phyloP scores from a whole-genome alignment of 2,888 invertebrate species.

The Chrysomela aeneicollis region DNA sequence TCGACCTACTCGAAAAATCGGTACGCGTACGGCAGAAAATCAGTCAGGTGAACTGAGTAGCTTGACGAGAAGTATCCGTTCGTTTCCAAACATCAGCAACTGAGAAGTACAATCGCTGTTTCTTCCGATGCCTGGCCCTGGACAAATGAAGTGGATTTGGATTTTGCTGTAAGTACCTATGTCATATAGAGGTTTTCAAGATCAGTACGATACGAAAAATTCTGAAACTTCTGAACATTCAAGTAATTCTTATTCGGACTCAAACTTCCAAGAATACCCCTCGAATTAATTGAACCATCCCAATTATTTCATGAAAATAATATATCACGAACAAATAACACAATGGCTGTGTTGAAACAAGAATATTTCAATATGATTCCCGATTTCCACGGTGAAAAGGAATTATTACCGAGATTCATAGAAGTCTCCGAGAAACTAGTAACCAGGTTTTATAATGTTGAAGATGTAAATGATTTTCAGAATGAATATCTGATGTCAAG shows the following conservation, averaged over 20 bases:
- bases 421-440: constrained; percentile 30
- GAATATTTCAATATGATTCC: no score
- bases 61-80: no score
- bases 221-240: background rate
- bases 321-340: background rate
- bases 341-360: constrained; percentile 22
- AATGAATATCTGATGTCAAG: constrained; percentile 31
- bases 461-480: constrained; percentile 27
- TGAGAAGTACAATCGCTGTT: no score
- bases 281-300: background rate
- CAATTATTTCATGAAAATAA: no score
- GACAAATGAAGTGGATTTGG: no score
- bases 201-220: background rate
- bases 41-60: no score
- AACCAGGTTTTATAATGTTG: constrained; percentile 24
- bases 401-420: constrained; percentile 27
- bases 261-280: constrained; percentile 1
- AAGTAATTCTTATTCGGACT: constrained; percentile 6
- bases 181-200: no score
- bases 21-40: no score
- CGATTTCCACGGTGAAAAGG: constrained; percentile 23
- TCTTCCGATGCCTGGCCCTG: no score
- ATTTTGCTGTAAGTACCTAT: constrained; percentile 19
- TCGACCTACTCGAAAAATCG: no score
- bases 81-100: no score